phyloP scores from a whole-genome alignment of 2,113 vertebrate genomes.

The Oncorhynchus masou region DNA sequence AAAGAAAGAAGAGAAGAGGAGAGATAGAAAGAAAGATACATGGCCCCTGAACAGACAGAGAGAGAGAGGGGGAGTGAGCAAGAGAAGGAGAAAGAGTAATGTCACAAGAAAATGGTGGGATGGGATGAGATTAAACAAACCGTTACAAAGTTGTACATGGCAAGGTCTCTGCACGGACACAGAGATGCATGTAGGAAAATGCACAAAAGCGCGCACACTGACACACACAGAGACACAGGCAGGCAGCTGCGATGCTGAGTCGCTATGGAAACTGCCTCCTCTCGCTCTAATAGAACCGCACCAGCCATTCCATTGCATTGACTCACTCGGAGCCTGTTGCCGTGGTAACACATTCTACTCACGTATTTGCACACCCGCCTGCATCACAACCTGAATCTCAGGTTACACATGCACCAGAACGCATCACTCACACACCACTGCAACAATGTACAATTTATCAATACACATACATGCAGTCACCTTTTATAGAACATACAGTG shows the following conservation, averaged over 20 bases:
- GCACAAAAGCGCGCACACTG: constrained; percentile 22
- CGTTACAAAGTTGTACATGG: constrained; percentile 61
- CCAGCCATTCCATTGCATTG: constrained; percentile 78
- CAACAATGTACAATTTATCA: not conserved
- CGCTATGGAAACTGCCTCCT: constrained; percentile 79
- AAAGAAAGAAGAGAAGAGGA: not conserved
- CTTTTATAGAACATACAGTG: no score
- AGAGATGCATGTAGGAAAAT: constrained; percentile 61
- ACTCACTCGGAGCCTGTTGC: constrained; percentile 80
- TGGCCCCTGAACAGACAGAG: not conserved
- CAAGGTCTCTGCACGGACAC: constrained; percentile 69
- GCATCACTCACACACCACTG: constrained; percentile 51
- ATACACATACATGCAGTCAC: constrained; percentile 3
- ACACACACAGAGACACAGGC: constrained; percentile 62
- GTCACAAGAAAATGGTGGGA: constrained; percentile 31
- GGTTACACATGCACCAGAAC: constrained; percentile 73
- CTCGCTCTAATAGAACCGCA: constrained; percentile 78
- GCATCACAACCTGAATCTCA: constrained; percentile 79
- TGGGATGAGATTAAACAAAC: constrained; percentile 23
- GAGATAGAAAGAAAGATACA: not conserved
- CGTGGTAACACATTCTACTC: constrained; percentile 81
- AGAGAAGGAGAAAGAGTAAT: constrained; percentile 18
- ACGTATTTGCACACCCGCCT: constrained; percentile 77
- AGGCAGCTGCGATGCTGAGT: constrained; percentile 77
- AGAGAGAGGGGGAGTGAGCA: not conserved